Conservation (phyloP, 2,113 vertebrate species). For the Sander lucioperca region DNA sequence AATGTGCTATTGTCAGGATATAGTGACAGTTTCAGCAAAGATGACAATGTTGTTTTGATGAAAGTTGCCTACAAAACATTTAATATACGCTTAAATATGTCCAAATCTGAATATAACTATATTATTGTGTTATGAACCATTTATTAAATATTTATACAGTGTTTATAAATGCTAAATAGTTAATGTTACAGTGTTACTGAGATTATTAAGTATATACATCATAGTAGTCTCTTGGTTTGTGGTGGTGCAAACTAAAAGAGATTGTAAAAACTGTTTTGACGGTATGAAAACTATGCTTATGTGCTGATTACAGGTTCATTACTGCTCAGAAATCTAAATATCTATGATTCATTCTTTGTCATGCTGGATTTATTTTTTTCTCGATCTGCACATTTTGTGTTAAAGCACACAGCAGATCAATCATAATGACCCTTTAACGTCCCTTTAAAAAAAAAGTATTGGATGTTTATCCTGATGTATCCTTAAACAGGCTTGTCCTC, state of each 20-base stretch:
- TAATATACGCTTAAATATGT: not conserved
- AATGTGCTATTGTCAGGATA: too few species aligned
- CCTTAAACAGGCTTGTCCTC: constrained; percentile 5
- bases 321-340: not conserved
- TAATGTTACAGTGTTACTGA: not conserved
- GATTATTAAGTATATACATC: not conserved
- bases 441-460: not conserved
- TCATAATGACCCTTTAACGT: constrained; percentile 10
- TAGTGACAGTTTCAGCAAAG: too few species aligned
- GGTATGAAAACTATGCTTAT: not conserved
- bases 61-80: too few species aligned
- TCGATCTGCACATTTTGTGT: constrained; percentile 18
- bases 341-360: constrained; percentile 23
- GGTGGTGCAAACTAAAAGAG: not conserved
- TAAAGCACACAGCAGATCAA: constrained; percentile 24
- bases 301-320: constrained; percentile 8
- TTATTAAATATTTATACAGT: not conserved
- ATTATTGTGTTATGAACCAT: not conserved
- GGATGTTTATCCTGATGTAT: not conserved
- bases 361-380: constrained; percentile 23
- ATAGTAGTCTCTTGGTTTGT: not conserved
- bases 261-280: not conserved
- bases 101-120: not conserved
- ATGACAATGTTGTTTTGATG: too few species aligned
- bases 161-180: not conserved